phyloP scores from a whole-genome alignment of 2,113 vertebrate genomes.

The Caracal caracal region DNA sequence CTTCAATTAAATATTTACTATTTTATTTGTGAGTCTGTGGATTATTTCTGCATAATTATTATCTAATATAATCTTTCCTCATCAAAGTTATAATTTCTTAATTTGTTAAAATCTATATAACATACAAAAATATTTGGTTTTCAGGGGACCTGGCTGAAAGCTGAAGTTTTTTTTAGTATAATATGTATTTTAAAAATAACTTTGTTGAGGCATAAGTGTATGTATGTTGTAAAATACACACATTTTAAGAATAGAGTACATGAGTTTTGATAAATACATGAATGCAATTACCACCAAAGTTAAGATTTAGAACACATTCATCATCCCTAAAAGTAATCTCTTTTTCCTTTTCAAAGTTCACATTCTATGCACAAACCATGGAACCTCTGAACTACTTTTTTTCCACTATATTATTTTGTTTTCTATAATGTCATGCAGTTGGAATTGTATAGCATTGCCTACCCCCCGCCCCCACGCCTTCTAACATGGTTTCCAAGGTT shows the following conservation, averaged over 20 bases:
- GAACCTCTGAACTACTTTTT: background rate
- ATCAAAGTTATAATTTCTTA: background rate
- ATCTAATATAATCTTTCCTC: background rate
- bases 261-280: slow-evolving; percentile 2
- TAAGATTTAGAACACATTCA: background rate
- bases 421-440: background rate
- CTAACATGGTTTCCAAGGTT: background rate
- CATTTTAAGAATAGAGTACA: background rate
- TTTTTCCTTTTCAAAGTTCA: background rate
- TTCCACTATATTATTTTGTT: background rate
- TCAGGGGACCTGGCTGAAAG: background rate
- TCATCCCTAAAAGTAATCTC: background rate
- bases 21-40: background rate
- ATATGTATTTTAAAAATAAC: background rate
- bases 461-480: background rate
- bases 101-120: background rate
- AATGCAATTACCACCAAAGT: background rate
- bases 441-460: background rate
- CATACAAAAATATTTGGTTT: background rate
- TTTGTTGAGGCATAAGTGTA: background rate
- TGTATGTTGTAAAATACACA: background rate
- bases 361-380: background rate
- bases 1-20: slow-evolving; percentile 23
- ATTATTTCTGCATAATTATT: background rate
- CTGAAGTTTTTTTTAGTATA: background rate